Evolutionary conservation across 2,797 vertebrate species (phyloP), one percentile per base, ranked within the genome.

Genomic region (Pogonophryne albipinna): DNA sequence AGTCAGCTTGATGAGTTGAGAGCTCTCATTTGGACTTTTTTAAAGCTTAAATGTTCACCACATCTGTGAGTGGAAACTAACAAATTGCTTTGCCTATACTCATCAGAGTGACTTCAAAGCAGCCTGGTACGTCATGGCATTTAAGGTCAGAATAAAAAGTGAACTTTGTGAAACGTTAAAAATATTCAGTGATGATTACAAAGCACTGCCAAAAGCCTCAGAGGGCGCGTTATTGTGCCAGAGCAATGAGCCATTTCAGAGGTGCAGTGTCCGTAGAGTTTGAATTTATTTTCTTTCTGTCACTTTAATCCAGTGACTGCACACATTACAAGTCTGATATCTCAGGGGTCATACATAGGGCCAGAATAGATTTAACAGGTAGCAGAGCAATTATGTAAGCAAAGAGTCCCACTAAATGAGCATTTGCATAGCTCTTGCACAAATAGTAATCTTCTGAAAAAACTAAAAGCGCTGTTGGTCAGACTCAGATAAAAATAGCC

Each of bases 361-460:
- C 73, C 51, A 56, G 74, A 77, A 81, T 61, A 81, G 78, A 90
- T 88, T 88, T 90, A 84, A 85, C 76, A 85, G 63, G 86, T 84
- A 60, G 85, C 71, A 11, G 64, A 78, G 70, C 5, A 85, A 83
- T 91, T 88, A 84, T 76, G 53, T 65, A 58, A 80, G 74, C 70
- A 61, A 74, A 72, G 20, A 77, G 76, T 69, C 67, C 67, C 31
- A n/a, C 75, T 76, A 85, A 92, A 87, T 66, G 70, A 86, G 71
- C 80, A 84, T 90, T 88, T 91, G 55, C 75, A 84, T 85, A 85
- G 84, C 86, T 82, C 70, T 68, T 44, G 71, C 75, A 66, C 60
- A 88, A 82, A 83, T 73, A 79, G 63, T 68, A 72, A 71, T 71
- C 42, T 46, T 59, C 38, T 23, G 53, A 27, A 77, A 66, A 65